Base-by-base conservation (phyloP, 2,888 invertebrate species). In the Dichetophora obliterata region DNA sequence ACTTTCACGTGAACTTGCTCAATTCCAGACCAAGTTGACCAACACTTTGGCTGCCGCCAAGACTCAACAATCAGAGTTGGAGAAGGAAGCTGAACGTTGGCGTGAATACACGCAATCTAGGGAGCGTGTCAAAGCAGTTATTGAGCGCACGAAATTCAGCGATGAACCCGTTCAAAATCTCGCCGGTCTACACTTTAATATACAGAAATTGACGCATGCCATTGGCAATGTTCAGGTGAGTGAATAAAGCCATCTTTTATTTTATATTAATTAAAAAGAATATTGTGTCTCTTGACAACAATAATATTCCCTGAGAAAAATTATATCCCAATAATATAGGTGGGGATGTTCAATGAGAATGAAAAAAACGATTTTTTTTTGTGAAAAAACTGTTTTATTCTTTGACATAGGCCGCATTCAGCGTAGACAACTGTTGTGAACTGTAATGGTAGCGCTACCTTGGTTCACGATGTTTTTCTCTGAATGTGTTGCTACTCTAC, bases 51-150 rank as follows among this genome's bases (percentile, higher is more conserved):
- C 95, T 85, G 93, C 94, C 3, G 96, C 97, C 0, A 95, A 95
- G 84, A 94, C 94, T 0, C 93, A 94, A 80, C 93, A 93, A 84
- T 94, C 94, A 0, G 92, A 93, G 78, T 88, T 98, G 78, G 96
- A 97, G 85, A 94, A 95, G 87, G 95, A 95, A 82, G 91, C 94
- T 14, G 94, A 95, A 83, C 93, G 95, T 74, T 97, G 96, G 95
- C 94, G 94, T 84, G 94, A 95, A 85, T 98, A 95, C 88, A 93
- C 93, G 78, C 93, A 94, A 84, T 91, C 93, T 27, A 91, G 95
- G 84, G 95, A 95, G 76, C 94, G 95, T 85, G 94, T 96, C 3
- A 92, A 92, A 84, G 92, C 93, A 6, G 93, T 94, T 24, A 91
- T 97, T 82, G 92, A 93, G 22, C 93, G 95, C 85, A 93, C 93